Evolutionary conservation across 2,113 vertebrate genomes (phyloP).

Genomic region (Piaya cayana): DNA sequence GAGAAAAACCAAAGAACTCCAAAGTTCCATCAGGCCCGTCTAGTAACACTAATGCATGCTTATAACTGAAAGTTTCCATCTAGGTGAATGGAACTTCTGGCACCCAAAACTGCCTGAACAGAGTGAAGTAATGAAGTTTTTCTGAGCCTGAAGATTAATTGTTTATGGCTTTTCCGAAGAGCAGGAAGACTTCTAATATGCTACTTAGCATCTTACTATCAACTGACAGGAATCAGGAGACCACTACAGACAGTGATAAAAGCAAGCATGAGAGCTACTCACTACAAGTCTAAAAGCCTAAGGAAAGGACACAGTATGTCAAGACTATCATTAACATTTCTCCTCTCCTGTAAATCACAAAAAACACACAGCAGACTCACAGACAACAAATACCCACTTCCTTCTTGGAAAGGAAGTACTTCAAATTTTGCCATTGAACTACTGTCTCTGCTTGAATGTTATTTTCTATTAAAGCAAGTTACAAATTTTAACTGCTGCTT

Average conservation of each 20-base stretch:
- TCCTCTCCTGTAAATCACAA: not conserved
- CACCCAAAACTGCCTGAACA: not conserved
- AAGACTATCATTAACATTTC: not conserved
- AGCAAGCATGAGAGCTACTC: not conserved
- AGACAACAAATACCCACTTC: not conserved
- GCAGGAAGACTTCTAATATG: not conserved
- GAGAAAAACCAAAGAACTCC: not conserved
- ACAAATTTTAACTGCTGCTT: not conserved
- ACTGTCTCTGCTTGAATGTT: not conserved
- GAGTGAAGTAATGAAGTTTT: not conserved
- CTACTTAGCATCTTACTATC: not conserved
- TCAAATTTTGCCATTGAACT: not conserved
- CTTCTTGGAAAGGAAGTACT: not conserved
- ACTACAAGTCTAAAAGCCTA: not conserved
- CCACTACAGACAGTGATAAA: not conserved
- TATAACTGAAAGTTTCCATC: not conserved
- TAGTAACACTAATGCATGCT: not conserved
- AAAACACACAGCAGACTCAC: not conserved
- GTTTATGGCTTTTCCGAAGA: not conserved
- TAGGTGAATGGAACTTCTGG: not conserved
- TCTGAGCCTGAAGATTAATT: not conserved
- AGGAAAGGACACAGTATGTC: not conserved
- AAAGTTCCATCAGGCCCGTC: not conserved
- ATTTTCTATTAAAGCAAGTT: not conserved
- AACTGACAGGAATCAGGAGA: not conserved